phyloP scores from a whole-genome alignment of 2,797 vertebrate species.

The Tachyglossus aculeatus region DNA sequence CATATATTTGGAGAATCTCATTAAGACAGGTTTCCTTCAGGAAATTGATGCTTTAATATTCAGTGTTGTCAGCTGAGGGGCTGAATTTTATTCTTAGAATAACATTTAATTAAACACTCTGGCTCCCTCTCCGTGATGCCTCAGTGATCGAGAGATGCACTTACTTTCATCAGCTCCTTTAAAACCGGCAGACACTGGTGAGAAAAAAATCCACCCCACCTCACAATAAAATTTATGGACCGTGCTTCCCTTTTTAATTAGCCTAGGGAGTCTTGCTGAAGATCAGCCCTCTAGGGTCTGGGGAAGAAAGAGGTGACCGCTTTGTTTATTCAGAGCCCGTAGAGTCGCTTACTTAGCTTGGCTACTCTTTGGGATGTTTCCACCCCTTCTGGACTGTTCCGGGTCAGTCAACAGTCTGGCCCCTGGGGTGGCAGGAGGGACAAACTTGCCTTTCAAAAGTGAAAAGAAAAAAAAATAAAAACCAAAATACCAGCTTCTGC shows the following conservation, averaged over 20 bases:
- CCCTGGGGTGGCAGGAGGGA: neutral
- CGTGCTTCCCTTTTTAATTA: constrained; percentile 51
- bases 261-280: neutral
- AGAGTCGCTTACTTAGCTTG: neutral
- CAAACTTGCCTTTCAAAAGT: too few species aligned
- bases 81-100: constrained; percentile 70
- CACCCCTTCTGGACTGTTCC: neutral
- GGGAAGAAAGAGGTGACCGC: constrained; percentile 8
- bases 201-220: constrained; percentile 25
- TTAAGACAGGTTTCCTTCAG: constrained; percentile 63
- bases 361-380: neutral
- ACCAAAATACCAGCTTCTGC: too few species aligned
- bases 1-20: constrained; percentile 54
- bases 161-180: constrained; percentile 59
- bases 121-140: constrained; percentile 56
- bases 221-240: constrained; percentile 55
- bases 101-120: constrained; percentile 71
- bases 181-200: constrained; percentile 58
- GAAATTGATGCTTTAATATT: constrained; percentile 71
- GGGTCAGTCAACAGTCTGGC: neutral
- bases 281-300: neutral
- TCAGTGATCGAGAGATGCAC: constrained; percentile 48
- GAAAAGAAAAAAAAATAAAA: too few species aligned
- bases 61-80: constrained; percentile 57
- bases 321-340: constrained; percentile 53